A percentile compares a stretch with the other conserved stretches of the same genome.
These are phyloP conservation scores for Beris morrisii DNA, from an alignment of 2,888 invertebrate genomes.

Conservation along the genomic window DNA sequence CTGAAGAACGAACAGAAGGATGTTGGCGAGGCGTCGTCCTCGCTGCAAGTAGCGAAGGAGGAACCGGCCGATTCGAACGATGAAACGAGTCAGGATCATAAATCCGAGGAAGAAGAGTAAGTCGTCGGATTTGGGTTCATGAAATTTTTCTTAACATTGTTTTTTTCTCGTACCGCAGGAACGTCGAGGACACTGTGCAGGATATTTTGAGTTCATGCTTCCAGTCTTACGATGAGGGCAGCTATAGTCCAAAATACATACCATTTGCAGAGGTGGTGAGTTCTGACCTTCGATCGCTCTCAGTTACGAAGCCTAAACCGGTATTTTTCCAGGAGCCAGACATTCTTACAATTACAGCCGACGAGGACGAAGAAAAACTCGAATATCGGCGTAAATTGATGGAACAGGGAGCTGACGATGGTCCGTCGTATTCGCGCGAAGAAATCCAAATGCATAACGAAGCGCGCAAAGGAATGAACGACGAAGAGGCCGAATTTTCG, in stretches of 20 bases:
- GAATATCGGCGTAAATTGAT: slow-evolving; percentile 72
- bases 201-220: slow-evolving; percentile 58
- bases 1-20: slow-evolving; percentile 84
- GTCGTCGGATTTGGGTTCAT: not conserved
- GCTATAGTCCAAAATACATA: slow-evolving; percentile 81
- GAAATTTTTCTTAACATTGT: not conserved
- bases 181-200: slow-evolving; percentile 34
- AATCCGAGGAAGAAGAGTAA: slow-evolving; percentile 31
- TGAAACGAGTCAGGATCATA: slow-evolving; percentile 36
- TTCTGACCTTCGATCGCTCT: not conserved
- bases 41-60: slow-evolving; percentile 34
- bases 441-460: slow-evolving; percentile 73
- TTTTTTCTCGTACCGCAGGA: not conserved
- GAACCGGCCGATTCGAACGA: slow-evolving; percentile 35
- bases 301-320: not conserved
- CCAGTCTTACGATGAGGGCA: slow-evolving; percentile 74
- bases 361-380: slow-evolving; percentile 74
- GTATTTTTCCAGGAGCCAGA: slow-evolving; percentile 57
- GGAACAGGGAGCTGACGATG: slow-evolving; percentile 67
- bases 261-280: slow-evolving; percentile 64
- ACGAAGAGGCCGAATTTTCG: slow-evolving; percentile 88
- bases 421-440: slow-evolving; percentile 52
- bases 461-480: slow-evolving; percentile 81
- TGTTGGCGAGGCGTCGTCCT: slow-evolving; percentile 44
- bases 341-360: slow-evolving; percentile 73